A percentile compares a stretch with the other conserved stretches of the same genome.
Evolutionary conservation across 2,797 vertebrate species (phyloP).

Genomic region (Chelmon rostratus): DNA sequence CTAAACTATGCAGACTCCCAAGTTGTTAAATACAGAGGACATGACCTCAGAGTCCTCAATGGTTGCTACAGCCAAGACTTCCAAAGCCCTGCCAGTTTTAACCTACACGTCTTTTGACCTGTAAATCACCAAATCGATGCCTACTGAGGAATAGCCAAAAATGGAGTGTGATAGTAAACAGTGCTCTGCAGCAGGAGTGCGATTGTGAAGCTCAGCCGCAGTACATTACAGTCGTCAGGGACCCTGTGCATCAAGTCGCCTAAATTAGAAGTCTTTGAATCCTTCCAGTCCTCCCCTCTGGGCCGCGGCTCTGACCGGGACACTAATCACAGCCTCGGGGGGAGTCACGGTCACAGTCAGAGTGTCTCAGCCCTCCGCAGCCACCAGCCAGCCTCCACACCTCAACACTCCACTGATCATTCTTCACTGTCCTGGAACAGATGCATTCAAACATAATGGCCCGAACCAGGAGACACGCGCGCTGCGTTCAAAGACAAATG

Average conservation of each 20-base stretch:
- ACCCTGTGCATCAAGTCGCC: constrained; percentile 45
- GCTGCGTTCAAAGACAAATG: constrained; percentile 58
- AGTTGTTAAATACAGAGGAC: too few relatives aligned
- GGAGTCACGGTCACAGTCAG: constrained; percentile 30
- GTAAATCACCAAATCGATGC: constrained; percentile 40
- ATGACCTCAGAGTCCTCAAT: neutral
- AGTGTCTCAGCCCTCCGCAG: constrained; percentile 25
- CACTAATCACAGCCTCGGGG: constrained; percentile 49
- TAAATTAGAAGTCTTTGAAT: constrained; percentile 63
- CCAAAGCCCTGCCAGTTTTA: constrained; percentile 1
- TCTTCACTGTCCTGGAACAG: constrained; percentile 52
- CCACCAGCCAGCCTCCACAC: constrained; percentile 30
- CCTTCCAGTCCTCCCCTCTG: constrained; percentile 39
- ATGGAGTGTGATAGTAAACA: constrained; percentile 22
- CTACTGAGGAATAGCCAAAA: neutral
- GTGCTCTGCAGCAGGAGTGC: constrained; percentile 19
- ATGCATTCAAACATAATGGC: constrained; percentile 51
- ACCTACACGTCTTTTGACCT: constrained; percentile 12
- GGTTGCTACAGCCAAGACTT: neutral
- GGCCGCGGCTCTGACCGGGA: constrained; percentile 48
- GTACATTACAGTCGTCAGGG: constrained; percentile 41
- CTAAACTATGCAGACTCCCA: neutral
- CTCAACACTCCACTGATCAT: constrained; percentile 53
- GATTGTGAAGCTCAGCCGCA: constrained; percentile 41
- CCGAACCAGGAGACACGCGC: constrained; percentile 28